Conservation (phyloP, 2,797 vertebrate genomes). For the Apogon hyalosoma region DNA sequence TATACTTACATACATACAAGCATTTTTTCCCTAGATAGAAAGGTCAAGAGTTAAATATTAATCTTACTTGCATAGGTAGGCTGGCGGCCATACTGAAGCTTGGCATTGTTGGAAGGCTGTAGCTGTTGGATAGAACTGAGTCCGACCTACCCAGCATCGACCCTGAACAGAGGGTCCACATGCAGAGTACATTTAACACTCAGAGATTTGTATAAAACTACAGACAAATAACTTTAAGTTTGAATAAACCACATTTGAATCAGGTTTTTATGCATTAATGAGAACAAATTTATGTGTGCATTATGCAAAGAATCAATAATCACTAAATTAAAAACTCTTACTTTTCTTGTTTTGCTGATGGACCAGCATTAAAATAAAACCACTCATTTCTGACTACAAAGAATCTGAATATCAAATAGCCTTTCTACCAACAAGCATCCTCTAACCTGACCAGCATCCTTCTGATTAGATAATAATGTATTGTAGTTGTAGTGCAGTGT, state of each 20-base stretch:
- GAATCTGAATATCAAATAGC: too few species aligned
- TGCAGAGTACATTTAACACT: background rate
- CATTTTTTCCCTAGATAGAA: background rate
- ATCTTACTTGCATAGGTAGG: conserved; percentile 97
- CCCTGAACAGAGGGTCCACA: conserved; percentile 87
- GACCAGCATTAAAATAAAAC: too few species aligned
- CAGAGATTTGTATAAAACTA: background rate
- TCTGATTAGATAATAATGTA: background rate
- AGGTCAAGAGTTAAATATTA: background rate
- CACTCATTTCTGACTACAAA: too few species aligned
- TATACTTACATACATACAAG: too few species aligned
- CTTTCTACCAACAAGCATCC: too few species aligned
- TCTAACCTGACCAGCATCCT: too few species aligned
- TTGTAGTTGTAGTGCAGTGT: background rate
- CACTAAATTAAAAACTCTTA: too few species aligned
- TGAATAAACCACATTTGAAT: background rate
- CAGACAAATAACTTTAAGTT: background rate
- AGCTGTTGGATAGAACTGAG: conserved; percentile 94
- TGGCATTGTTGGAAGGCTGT: conserved; percentile 95
- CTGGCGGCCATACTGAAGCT: conserved; percentile 98
- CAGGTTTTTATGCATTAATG: too few species aligned
- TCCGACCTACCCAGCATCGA: conserved; percentile 97
- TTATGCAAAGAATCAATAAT: too few species aligned
- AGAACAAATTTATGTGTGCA: too few species aligned
- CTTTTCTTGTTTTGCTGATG: too few species aligned